phyloP scores from a whole-genome alignment of 2,113 vertebrate species.

The Paramisgurnus dabryanus region DNA sequence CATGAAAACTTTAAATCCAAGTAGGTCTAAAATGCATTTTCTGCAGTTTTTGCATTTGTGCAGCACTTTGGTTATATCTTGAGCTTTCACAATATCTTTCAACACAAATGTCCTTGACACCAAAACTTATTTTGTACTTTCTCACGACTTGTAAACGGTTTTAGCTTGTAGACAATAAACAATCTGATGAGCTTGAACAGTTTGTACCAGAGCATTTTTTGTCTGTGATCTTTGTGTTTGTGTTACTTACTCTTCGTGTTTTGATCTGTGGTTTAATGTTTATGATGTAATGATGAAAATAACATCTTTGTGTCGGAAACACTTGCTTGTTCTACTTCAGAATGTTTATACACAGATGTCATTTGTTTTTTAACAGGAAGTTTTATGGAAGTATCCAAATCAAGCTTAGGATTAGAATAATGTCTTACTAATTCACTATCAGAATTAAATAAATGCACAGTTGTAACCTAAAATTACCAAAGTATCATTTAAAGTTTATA shows the following conservation, averaged over 20 bases:
- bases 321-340: not conserved
- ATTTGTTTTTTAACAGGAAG: too few species aligned
- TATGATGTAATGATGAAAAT: not conserved
- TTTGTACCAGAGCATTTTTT: not conserved
- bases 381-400: too few species aligned
- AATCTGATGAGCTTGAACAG: not conserved
- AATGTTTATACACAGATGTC: too few species aligned
- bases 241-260: not conserved
- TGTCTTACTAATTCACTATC: too few species aligned
- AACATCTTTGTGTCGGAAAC: not conserved
- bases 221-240: not conserved
- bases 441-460: too few species aligned
- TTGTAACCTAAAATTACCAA: too few species aligned
- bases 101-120: not conserved
- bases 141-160: not conserved
- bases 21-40: too few species aligned
- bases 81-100: not conserved
- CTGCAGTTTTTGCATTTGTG: too few species aligned
- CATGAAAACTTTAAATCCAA: too few species aligned
- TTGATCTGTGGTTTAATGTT: not conserved
- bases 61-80: not conserved
- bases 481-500: too few species aligned
- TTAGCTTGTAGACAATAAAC: not conserved
- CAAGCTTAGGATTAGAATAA: too few species aligned
- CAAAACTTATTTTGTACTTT: not conserved